Evolutionary conservation across 2,113 vertebrate species (phyloP).

Genomic region (Megaceryle torquata): DNA sequence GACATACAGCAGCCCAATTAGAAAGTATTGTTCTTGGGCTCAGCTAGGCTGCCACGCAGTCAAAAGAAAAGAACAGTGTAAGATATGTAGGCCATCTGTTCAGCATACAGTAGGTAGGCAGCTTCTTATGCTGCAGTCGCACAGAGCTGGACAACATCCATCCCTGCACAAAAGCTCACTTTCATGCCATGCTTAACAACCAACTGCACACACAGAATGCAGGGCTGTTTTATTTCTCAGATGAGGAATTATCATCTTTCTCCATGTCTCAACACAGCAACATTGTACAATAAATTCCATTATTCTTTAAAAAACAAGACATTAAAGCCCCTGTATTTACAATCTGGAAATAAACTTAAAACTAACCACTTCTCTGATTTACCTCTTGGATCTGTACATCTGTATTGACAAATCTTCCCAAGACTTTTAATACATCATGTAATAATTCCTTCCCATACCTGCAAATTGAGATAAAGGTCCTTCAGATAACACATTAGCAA

Average conservation of each 20-base stretch:
- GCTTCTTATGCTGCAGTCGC: not conserved
- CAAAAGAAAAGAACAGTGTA: not conserved
- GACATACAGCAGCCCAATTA: not conserved
- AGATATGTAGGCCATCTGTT: not conserved
- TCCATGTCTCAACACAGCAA: not conserved
- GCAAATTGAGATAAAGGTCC: not conserved
- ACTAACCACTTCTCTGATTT: conserved; percentile 1
- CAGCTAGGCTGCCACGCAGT: not conserved
- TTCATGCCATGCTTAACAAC: not conserved
- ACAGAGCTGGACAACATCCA: not conserved
- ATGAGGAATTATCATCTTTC: not conserved
- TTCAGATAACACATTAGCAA: not conserved
- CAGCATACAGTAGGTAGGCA: not conserved
- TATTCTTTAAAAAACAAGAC: not conserved
- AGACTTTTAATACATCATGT: not conserved
- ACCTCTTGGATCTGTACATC: conserved; percentile 75
- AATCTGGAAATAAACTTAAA: not conserved
- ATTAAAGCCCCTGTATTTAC: not conserved
- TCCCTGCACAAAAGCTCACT: not conserved
- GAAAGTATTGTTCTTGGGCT: not conserved
- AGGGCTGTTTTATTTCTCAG: not conserved
- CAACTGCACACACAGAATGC: not conserved
- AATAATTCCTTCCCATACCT: conserved; percentile 61
- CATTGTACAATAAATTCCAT: not conserved
- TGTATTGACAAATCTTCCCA: conserved; percentile 64